Base-by-base conservation (phyloP, 2,797 vertebrate species). In the Thunnus albacares region DNA sequence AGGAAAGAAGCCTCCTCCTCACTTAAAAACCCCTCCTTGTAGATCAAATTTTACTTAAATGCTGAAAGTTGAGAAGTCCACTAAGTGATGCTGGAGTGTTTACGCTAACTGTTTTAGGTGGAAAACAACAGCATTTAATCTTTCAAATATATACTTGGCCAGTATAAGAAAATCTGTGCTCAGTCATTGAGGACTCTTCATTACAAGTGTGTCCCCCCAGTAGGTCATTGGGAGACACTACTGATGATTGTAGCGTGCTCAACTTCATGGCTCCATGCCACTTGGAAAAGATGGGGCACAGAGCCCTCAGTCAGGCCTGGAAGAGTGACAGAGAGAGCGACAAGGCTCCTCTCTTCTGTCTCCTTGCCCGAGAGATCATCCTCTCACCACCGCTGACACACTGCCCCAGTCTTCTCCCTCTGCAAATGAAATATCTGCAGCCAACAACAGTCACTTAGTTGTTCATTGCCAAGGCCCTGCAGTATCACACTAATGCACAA, bases 301-400 rank as follows among this genome's bases (percentile, higher is more conserved):
- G 72, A 83, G 87, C 87, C 81, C 73, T 82, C 78, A 74, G 89
- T 74, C 53, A 71, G 69, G 63, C 71, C 85, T 88, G 82, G 81
- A 88, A 77, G 64, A 81, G 69, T 73, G 83, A 83, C 82, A 81
- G 79, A 77, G 69, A 66, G 30, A 71, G 63, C 15, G 30, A 74
- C 58, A 69, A 84, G 78, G 71, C 79, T 79, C 69, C 62, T 88
- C 80, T 87, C 81, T 70, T 88, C 84, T 75, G 83, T 91, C 86
- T 90, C 87, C 82, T 91, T 87, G 87, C 88, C 87, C 6, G 57
- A 90, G 87, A 89, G 80, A 89, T 92, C 88, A 83, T 85, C 83
- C 84, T 83, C 85, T 92, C 88, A 78, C 80, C 84, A 84, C 82
- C 84, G 38, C 60, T 91, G 90, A 92, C 93, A 92, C 85, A 88